Evolutionary conservation across 2,888 invertebrate species (phyloP).

Genomic region (Ectobius pallidus): DNA sequence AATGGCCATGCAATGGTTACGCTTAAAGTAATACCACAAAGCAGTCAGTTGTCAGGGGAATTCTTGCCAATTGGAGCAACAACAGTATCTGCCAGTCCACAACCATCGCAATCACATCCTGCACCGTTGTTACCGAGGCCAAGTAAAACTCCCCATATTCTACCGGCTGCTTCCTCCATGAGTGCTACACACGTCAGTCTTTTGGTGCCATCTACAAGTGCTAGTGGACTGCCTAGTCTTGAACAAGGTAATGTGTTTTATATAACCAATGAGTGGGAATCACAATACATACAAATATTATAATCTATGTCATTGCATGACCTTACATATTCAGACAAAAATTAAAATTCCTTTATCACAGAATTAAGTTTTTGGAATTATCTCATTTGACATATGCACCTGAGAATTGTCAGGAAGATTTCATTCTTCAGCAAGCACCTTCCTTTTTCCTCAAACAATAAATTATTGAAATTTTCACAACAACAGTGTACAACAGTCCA

Average conservation of each 20-base stretch:
- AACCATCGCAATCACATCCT: conserved; percentile 11
- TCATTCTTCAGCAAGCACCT: too few relatives aligned
- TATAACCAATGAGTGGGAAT: too few relatives aligned
- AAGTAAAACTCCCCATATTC: conserved; percentile 17
- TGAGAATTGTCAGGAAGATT: too few relatives aligned
- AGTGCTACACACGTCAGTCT: background rate
- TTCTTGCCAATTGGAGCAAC: conserved; percentile 37
- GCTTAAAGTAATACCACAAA: conserved; percentile 51
- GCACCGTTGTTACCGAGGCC: background rate
- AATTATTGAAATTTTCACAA: too few relatives aligned
- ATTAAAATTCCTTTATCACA: too few relatives aligned
- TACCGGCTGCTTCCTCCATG: conserved; percentile 7
- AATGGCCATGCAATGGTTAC: conserved; percentile 58
- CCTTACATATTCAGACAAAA: too few relatives aligned
- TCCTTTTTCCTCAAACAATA: too few relatives aligned
- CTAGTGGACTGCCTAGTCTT: background rate
- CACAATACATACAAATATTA: too few relatives aligned
- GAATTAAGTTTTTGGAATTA: too few relatives aligned
- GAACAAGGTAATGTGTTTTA: background rate
- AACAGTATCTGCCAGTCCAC: background rate
- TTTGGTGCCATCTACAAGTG: background rate
- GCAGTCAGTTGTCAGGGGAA: conserved; percentile 46
- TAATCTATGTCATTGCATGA: too few relatives aligned
- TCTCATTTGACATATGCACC: too few relatives aligned
- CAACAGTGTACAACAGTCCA: too few relatives aligned